phyloP scores from a whole-genome alignment of 2,888 invertebrate species.

The Andrena haemorrhoa region DNA sequence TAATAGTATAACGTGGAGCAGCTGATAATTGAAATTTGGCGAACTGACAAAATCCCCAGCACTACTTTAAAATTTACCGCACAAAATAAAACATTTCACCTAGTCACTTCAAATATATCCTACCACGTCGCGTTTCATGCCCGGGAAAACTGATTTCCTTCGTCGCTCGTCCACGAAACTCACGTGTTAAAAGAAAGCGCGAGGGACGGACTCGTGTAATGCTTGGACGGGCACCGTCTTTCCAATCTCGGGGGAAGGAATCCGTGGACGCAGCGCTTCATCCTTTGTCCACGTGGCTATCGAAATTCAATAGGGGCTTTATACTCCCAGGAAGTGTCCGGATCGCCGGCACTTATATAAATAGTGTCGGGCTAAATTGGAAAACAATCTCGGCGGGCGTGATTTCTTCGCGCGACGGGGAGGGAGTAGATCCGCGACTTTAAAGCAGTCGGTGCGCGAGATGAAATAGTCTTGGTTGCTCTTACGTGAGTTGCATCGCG shows the following conservation, averaged over 20 bases:
- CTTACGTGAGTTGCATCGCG: conserved; percentile 52
- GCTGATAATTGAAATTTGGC: no score
- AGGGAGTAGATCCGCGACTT: conserved; percentile 26
- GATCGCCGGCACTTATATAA: conserved; percentile 60
- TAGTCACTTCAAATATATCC: background rate
- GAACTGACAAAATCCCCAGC: no score
- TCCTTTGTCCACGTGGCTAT: conserved; percentile 43
- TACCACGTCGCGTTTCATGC: background rate
- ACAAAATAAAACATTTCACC: no score
- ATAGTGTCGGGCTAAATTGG: conserved; percentile 64
- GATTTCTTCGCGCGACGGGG: conserved; percentile 45
- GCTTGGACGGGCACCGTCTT: background rate
- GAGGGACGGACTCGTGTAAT: background rate
- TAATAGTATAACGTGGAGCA: no score
- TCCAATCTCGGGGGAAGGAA: conserved; percentile 5
- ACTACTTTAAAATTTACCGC: no score
- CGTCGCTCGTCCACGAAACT: background rate
- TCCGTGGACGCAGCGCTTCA: conserved; percentile 41
- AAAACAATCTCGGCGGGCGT: conserved; percentile 64
- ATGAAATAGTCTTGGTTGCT: conserved; percentile 32
- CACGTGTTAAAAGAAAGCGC: background rate
- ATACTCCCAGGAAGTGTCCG: conserved; percentile 23
- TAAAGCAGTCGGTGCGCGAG: conserved; percentile 37
- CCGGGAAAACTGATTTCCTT: background rate
- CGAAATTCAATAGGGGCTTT: conserved; percentile 61